Evolutionary conservation across 1,140 invertebrate genomes (phyloP), one percentile per base, ranked within the genome.

Genomic region (Lysiphlebus fabarum): DNA sequence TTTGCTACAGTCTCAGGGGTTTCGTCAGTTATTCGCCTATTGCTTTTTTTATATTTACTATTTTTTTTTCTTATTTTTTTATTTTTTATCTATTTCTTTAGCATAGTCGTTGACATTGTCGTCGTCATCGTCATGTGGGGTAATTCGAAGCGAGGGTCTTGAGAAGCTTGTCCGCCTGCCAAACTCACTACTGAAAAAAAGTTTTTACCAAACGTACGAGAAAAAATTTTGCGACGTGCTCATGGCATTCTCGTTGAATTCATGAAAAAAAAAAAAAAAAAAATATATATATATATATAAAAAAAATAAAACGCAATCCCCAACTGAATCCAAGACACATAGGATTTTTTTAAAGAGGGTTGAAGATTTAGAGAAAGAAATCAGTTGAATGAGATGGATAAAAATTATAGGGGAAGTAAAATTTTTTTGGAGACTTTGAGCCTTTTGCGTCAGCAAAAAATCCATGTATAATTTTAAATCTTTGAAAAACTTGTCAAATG

Each of bases 1-100:
- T 72, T 74, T 72, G 65, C 66, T 49, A 12, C n/a, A 38, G 56
- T 51, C 40, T 17, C 8, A 8, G 36, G 48, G 11, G 48, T 26
- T 4, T 26, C 17, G 17, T 26, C 17, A 26, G 17, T 26, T 26
- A 26, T 26, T 26, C 17, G 17, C 4, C 17, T 26, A 26, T 26
- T 26, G 17, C 17, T 26, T 26, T 26, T 26, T 26, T 26, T 17
- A 17, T 1, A 2, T n/a, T n/a, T n/a, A n/a, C n/a, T n/a, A n/a
- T n/a, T n/a, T n/a, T n/a, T n/a, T n/a, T n/a, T n/a, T n/a, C n/a
- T n/a, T n/a, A n/a, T 26, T 26, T 26, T 26, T 26, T 26, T 26
- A 26, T 26, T 26, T 26, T 26, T 26, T 26, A 4, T 26, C 17
- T 26, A 26, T 26, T 26, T 26, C 17, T 26, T 26, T 26, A 26